Evolutionary conservation across 2,113 vertebrate species (phyloP), one percentile per base, ranked within the genome.

Genomic region (Rostratula benghalensis): DNA sequence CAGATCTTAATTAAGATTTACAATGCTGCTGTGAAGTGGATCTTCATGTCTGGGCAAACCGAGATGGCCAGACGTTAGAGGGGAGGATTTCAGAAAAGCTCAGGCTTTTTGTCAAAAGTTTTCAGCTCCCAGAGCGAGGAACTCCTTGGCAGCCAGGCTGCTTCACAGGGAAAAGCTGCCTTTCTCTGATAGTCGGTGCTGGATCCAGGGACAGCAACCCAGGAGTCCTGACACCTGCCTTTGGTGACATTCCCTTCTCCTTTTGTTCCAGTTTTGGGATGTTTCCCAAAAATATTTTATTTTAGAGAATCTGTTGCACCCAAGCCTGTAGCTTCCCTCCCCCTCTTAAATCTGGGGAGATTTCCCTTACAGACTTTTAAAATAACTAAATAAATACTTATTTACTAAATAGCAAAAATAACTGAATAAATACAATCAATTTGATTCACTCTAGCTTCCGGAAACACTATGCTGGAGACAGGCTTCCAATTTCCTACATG

Each of bases 401-500:
- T 87, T 95, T 94, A 79, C 45, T 64, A 95, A 95, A 71, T 35
- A 78, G 50, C 17, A 89, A 93, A 93, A 94, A 89, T 67, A 85
- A 60, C 70, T 39, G 20, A 56, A 82, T 48, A 63, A 89, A 85
- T 51, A 85, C 89, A 94, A 96, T 96, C 94, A 92, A 15, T 88
- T 88, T 74, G 81, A 94, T 96, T 97, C 92, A 91, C 41, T 79
- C 83, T 33, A 50, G 59, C 77, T 95, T 95, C 67, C 33, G 45
- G 89, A 97, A 92, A 94, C 63, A 69, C 83, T 83, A 1, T 63
- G 69, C 54, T 73, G 46, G 74, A 84, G 83, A 93, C 69, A 84
- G 65, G 91, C 94, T 95, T 96, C 93, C 83, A 94, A 59, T 94
- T 96, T 93, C 93, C 81, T 93, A 89, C 95, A 92, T 97, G 96